A percentile compares a stretch with the other conserved stretches of the same genome.
phyloP scores from a whole-genome alignment of 1,140 invertebrate genomes.

The Diorhabda sublineata region DNA sequence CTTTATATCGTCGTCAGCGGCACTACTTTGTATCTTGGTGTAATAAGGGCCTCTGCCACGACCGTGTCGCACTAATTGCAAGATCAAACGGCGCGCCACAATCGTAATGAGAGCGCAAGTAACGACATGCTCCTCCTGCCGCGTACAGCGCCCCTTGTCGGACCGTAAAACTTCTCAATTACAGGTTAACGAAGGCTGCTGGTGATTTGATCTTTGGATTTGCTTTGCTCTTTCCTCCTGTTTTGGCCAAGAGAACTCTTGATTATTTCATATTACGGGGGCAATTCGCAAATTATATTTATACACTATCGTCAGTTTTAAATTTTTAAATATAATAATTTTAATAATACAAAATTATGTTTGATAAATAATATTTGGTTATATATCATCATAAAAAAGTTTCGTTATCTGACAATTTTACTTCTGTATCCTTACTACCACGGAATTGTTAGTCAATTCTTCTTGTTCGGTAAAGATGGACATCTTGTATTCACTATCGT shows the following conservation, averaged over 20 bases:
- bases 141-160: not conserved
- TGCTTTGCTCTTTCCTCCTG: not conserved
- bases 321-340: no score
- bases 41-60: conserved; percentile 23
- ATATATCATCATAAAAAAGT: no score
- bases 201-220: not conserved
- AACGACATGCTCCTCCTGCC: conserved; percentile 12
- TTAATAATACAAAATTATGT: no score
- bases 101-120: conserved; percentile 13
- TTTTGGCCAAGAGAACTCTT: not conserved
- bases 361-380: no score
- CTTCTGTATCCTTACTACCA: no score
- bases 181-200: conserved; percentile 13
- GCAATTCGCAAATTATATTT: not conserved
- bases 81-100: conserved; percentile 31
- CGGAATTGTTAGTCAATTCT: no score
- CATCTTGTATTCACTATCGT: no score
- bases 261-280: not conserved
- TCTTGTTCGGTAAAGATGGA: no score
- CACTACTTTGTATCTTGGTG: conserved; percentile 12
- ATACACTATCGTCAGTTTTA: no score
- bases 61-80: conserved; percentile 35
- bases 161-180: conserved; percentile 6
- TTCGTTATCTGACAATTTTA: no score
- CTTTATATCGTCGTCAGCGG: not conserved